A percentile compares a stretch with the other conserved stretches of the same genome.
phyloP scores from a whole-genome alignment of 2,797 vertebrate species.

The Lagorchestes hirsutus region DNA sequence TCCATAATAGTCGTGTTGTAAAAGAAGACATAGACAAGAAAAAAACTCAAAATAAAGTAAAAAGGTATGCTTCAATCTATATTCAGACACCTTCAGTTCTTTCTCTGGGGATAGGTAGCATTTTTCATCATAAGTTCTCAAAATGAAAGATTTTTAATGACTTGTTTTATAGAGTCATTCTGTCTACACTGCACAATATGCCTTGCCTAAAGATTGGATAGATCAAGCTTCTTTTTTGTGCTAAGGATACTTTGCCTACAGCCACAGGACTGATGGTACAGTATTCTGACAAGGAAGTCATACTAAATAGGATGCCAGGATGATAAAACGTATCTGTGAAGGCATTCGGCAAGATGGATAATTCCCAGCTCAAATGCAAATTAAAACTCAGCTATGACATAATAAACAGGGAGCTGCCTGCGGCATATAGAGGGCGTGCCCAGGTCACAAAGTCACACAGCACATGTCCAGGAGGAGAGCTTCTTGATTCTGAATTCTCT shows the following conservation, averaged over 20 bases:
- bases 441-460: background rate
- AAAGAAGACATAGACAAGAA: too few species aligned
- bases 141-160: background rate
- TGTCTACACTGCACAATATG: background rate
- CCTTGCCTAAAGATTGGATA: background rate
- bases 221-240: background rate
- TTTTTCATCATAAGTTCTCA: background rate
- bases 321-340: background rate
- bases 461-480: background rate
- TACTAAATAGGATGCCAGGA: background rate
- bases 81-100: background rate
- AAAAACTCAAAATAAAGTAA: too few species aligned
- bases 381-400: background rate
- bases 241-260: conserved; percentile 1
- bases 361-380: background rate
- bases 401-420: background rate
- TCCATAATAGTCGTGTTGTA: too few species aligned
- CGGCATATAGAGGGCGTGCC: background rate
- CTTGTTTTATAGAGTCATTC: background rate
- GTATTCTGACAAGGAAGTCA: background rate
- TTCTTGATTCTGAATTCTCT: background rate
- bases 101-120: too few species aligned
- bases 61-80: background rate
- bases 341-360: background rate
- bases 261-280: background rate